Evolutionary conservation across 1,140 invertebrate genomes (phyloP).

Genomic region (Drosophila setifemur): DNA sequence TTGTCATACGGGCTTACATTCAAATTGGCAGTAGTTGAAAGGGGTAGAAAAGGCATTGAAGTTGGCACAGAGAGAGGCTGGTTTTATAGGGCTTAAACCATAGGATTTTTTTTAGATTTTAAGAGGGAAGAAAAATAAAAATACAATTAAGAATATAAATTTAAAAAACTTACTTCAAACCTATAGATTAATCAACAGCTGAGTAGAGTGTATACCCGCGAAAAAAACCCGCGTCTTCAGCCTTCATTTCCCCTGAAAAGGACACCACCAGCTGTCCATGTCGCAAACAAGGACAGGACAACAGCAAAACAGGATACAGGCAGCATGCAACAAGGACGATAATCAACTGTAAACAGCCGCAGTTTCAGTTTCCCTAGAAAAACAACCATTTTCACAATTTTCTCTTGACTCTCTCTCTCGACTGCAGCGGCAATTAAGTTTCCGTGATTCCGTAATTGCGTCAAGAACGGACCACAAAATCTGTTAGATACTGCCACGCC

Average conservation of each 20-base stretch:
- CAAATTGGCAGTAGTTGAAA: background rate
- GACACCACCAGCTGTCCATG: background rate
- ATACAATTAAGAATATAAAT: too few species aligned
- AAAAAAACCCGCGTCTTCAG: background rate
- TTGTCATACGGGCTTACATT: conserved; percentile 2
- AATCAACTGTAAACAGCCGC: background rate
- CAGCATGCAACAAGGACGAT: background rate
- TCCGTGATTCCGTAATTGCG: conserved; percentile 21
- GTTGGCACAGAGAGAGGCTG: too few species aligned
- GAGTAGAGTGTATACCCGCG: too few species aligned
- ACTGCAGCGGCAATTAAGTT: conserved; percentile 23
- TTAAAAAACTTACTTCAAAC: background rate
- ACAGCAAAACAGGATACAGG: background rate
- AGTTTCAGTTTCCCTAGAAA: background rate
- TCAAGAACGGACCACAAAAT: conserved; percentile 12
- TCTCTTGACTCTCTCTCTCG: too few species aligned
- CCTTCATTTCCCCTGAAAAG: background rate
- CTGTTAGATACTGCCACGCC: conserved; percentile 7
- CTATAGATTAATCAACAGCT: background rate
- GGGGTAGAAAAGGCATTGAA: too few species aligned
- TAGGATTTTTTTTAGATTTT: too few species aligned
- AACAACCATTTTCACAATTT: background rate
- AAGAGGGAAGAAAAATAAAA: too few species aligned
- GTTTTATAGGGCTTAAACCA: too few species aligned
- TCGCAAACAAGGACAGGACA: background rate